Base-by-base conservation (phyloP, 1,140 invertebrate species). In the Agraylea sexmaculata region DNA sequence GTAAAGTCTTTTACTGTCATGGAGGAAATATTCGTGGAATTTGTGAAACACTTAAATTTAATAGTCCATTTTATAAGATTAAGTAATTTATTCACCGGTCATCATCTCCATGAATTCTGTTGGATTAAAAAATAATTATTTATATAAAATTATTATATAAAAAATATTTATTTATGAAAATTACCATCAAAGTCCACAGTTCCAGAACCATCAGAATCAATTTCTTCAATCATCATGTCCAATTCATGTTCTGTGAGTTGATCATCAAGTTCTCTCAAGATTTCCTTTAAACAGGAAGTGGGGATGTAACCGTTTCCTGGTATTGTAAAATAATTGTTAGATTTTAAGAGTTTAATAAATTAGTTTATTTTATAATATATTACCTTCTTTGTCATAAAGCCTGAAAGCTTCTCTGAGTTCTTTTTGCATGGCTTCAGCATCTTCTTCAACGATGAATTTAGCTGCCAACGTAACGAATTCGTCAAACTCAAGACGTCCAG, bases 21-120 rank as follows among this genome's bases (percentile, higher is more conserved):
- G n/a, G n/a, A n/a, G n/a, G n/a, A n/a, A n/a, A n/a, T n/a, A n/a
- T n/a, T n/a, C n/a, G n/a, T n/a, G n/a, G n/a, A n/a, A n/a, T n/a
- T n/a, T n/a, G n/a, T n/a, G n/a, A n/a, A n/a, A n/a, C n/a, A n/a
- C n/a, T n/a, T n/a, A n/a, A n/a, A n/a, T n/a, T n/a, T n/a, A n/a
- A n/a, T n/a, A n/a, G n/a, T n/a, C n/a, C n/a, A n/a, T n/a, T n/a
- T n/a, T n/a, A n/a, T n/a, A n/a, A n/a, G n/a, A n/a, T n/a, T n/a
- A 35, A 11, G n/a, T 23, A 38, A 46, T 58, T 77, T 84, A 85
- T 78, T 89, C 84, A 64, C 86, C 87, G 45, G 86, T 89, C 87
- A 91, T 91, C 87, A 91, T 90, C 62, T 89, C 87, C 86, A 91
- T 89, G 69, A 91, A 90, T 74, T 90, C 86, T 89, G 74, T 43